These are phyloP conservation scores for Mareca strepera DNA, from an alignment of 2,797 vertebrate species.

Conservation along the genomic window DNA sequence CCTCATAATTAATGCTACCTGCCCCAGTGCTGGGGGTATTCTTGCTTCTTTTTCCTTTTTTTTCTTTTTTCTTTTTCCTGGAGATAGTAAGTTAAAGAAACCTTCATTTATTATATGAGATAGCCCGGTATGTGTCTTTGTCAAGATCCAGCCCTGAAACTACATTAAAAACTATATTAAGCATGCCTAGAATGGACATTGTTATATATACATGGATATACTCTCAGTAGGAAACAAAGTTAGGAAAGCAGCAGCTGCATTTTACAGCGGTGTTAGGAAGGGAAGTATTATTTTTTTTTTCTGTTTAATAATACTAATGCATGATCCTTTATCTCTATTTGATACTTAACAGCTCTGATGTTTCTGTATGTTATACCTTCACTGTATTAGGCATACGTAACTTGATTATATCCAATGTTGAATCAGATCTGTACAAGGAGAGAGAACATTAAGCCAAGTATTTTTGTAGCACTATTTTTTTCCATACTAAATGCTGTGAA, in stretches of 20 bases:
- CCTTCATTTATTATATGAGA: background rate
- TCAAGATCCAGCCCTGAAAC: background rate
- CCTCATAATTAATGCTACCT: background rate
- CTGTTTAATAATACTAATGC: background rate
- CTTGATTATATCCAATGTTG: background rate
- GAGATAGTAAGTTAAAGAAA: background rate
- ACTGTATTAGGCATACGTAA: background rate
- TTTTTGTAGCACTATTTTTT: background rate
- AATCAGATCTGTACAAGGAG: background rate
- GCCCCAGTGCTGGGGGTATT: background rate
- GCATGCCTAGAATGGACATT: background rate
- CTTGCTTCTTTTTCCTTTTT: background rate
- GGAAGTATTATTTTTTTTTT: background rate
- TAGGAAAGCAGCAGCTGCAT: background rate
- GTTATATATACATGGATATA: background rate
- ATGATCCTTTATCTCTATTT: background rate
- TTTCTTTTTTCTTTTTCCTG: background rate
- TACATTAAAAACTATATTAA: background rate
- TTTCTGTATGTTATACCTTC: background rate
- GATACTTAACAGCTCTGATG: background rate
- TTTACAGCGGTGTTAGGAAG: background rate
- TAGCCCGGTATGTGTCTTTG: background rate
- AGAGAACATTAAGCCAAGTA: background rate
- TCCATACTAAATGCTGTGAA: background rate
- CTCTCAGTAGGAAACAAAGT: background rate